Percentiles rank a stretch among this genome's conserved stretches.
These are phyloP conservation scores for Apodemus agrarius DNA, from an alignment of 2,797 vertebrate genomes.

Conservation along the genomic window DNA sequence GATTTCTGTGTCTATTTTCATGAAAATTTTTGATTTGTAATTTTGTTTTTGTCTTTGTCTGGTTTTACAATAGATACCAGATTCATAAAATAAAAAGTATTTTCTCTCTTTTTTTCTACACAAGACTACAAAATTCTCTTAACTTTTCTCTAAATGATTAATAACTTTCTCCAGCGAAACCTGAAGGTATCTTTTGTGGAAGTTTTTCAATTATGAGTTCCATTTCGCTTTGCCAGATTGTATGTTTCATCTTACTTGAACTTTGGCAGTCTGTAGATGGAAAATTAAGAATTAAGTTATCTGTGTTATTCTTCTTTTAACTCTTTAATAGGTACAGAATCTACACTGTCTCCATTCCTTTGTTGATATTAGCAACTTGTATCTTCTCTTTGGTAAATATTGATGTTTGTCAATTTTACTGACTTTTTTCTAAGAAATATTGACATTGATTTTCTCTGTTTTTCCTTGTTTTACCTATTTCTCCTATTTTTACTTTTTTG, in stretches of 20 bases:
- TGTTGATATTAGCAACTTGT: not conserved
- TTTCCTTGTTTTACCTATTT: constrained; percentile 13
- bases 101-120: not conserved
- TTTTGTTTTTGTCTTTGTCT: constrained; percentile 46
- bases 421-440: constrained; percentile 10
- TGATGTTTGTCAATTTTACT: constrained; percentile 26
- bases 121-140: constrained; percentile 3
- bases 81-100: constrained; percentile 20
- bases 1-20: not conserved
- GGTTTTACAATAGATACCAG: not conserved
- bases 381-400: constrained; percentile 1
- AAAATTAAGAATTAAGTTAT: constrained; percentile 41
- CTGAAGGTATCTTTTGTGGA: not conserved
- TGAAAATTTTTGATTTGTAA: not conserved
- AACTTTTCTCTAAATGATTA: constrained; percentile 43
- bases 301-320: not conserved
- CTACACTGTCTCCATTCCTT: not conserved
- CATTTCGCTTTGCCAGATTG: constrained; percentile 5
- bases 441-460: constrained; percentile 39
- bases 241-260: constrained; percentile 35
- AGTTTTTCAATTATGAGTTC: not conserved
- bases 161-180: constrained; percentile 43
- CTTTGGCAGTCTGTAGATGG: constrained; percentile 15
- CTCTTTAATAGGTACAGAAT: constrained; percentile 2
- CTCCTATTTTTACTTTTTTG: constrained; percentile 33